Evolutionary conservation across 2,888 invertebrate genomes (phyloP).

Genomic region (Sicus ferrugineus): DNA sequence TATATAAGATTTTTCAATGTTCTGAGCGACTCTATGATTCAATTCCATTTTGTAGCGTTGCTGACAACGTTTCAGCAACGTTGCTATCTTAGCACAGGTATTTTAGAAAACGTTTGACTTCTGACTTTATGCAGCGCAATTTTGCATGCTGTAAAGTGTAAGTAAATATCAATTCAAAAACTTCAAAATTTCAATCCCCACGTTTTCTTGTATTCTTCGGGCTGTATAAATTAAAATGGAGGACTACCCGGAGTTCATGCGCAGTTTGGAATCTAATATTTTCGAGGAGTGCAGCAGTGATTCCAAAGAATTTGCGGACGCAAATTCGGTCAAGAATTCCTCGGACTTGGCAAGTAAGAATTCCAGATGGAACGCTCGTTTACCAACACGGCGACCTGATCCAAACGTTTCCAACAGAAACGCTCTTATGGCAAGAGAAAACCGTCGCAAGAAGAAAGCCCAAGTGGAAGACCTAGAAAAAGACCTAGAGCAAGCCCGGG

Average conservation of each 20-base stretch:
- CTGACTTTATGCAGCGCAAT: neutral
- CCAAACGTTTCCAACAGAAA: slow-evolving; percentile 66
- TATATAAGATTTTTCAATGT: no score
- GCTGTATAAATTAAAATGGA: slow-evolving; percentile 8
- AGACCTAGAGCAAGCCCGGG: slow-evolving; percentile 63
- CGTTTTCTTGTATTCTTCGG: slow-evolving; percentile 14
- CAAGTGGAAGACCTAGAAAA: slow-evolving; percentile 69
- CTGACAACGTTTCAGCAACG: no score
- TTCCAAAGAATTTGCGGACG: neutral
- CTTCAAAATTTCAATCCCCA: neutral
- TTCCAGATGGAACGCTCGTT: slow-evolving; percentile 42
- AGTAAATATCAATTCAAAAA: slow-evolving; percentile 6
- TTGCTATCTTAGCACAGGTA: neutral
- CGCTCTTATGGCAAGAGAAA: slow-evolving; percentile 71
- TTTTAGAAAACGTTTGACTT: neutral
- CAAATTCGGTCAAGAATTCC: neutral
- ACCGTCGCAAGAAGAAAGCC: slow-evolving; percentile 70
- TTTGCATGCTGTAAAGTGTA: neutral
- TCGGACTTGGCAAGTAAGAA: slow-evolving; percentile 1
- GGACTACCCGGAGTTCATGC: neutral
- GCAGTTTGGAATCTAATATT: neutral
- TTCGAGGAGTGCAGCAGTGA: neutral
- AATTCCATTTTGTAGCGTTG: no score
- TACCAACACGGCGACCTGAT: slow-evolving; percentile 60
- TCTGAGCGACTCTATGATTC: no score